Evolutionary conservation across 1,140 invertebrate genomes (phyloP).

Genomic region (silkworm (Bombyx mori)): ASM3026992v2 NC_085127.1:13409001-13409500

Average conservation of each 20-base stretch:
- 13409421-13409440: conserved; percentile 11
- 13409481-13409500: conserved; percentile 19
- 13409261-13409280: neutral
- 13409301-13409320: neutral
- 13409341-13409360: neutral
- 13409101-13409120: conserved; percentile 1
- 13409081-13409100: conserved; percentile 5
- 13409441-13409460: conserved; percentile 15
- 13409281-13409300: conserved; percentile 1
- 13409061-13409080: conserved; percentile 12
- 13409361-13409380: conserved; percentile 3
- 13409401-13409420: neutral
- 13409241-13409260: conserved; percentile 1
- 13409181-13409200: neutral
- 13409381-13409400: neutral
- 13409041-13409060: conserved; percentile 12
- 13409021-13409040: conserved; percentile 5
- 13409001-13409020: neutral
- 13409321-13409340: conserved; percentile 3
- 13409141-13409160: conserved; percentile 1
- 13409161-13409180: neutral
- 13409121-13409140: conserved; percentile 2
- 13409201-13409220: neutral
- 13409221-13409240: neutral
- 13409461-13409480: conserved; percentile 15